Percentiles rank a stretch among this genome's conserved stretches.
Evolutionary conservation across 2,113 vertebrate genomes (phyloP).

Genomic region (Pandion haliaetus): DNA sequence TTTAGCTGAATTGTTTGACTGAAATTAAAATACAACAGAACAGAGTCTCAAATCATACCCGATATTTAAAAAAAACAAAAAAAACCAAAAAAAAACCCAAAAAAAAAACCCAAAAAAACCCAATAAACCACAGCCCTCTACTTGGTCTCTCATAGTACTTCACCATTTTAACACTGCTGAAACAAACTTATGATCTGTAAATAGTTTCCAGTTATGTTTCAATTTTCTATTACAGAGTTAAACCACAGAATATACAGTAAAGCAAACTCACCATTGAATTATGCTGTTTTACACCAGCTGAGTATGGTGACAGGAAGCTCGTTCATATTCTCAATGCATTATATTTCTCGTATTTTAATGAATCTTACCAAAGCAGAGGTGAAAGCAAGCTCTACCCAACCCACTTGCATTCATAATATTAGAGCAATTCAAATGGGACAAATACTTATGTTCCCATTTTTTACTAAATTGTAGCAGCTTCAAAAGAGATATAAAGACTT

Average conservation of each 20-base stretch:
- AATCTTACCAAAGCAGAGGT: not conserved
- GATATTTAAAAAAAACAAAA: not conserved
- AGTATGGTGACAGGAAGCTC: not conserved
- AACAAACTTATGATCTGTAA: not conserved
- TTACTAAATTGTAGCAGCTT: not conserved
- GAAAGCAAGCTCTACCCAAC: not conserved
- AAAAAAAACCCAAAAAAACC: too few relatives aligned
- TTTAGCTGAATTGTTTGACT: not conserved
- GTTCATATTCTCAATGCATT: not conserved
- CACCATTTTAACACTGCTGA: not conserved
- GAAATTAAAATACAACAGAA: not conserved
- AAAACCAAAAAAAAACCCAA: not conserved
- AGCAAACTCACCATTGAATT: not conserved
- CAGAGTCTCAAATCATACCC: not conserved
- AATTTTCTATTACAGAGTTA: not conserved
- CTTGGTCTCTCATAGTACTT: not conserved
- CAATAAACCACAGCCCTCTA: not conserved
- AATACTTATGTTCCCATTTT: not conserved
- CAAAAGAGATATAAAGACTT: not conserved
- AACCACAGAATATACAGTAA: not conserved
- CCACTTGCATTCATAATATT: not conserved
- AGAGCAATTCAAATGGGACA: not conserved
- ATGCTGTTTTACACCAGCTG: not conserved
- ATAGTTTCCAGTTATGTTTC: not conserved
- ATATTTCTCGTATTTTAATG: not conserved